Evolutionary conservation across 2,797 vertebrate genomes (phyloP), one percentile per base, ranked within the genome.

Genomic region (Steatocranus sp.): DNA sequence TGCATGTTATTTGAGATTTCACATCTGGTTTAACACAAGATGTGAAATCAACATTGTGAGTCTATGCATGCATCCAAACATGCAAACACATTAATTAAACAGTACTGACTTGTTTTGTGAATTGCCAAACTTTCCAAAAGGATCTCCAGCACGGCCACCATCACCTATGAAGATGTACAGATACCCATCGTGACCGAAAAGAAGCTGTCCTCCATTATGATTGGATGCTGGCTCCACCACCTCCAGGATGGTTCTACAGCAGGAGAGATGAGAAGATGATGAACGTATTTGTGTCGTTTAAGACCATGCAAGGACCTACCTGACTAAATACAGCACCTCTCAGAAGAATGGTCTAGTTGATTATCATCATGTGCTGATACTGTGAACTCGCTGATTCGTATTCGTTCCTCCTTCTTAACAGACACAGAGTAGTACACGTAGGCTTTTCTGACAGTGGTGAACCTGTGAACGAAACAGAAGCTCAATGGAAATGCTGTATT

Each of bases 101-200:
- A 54, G 43, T 48, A 92, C 95, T 89, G 83, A 97, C 97, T 96
- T 97, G 91, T 97, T 97, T 92, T 97, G 97, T 38, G 97, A 93
- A 79, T 97, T 97, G 32, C 97, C 97, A 91, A 97, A 97, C 87
- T 95, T 95, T 56, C 97, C 97, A 90, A 97, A 97, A 2, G 97
- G 97, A 80, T 97, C 97, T 23, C 97, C 97, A 1, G 96, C 96
- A 79, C 94, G 90, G 0, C 97, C 97, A 1, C 97, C 97, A 8
- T 97, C 97, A 1, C 97, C 97, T 4, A 96, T 97, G 80, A 97
- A 97, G 81, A 97, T 95, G 87, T 97, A 97, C 41, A 97, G 93
- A 80, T 96, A 97, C 4, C 96, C 96, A 1, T 97, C 97, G 11
- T 91, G 90, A 11, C 96, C 97, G 61, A 97, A 97, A 10, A 97